Conservation (phyloP, 1,140 invertebrate species). For the Microplitis mediator region DNA sequence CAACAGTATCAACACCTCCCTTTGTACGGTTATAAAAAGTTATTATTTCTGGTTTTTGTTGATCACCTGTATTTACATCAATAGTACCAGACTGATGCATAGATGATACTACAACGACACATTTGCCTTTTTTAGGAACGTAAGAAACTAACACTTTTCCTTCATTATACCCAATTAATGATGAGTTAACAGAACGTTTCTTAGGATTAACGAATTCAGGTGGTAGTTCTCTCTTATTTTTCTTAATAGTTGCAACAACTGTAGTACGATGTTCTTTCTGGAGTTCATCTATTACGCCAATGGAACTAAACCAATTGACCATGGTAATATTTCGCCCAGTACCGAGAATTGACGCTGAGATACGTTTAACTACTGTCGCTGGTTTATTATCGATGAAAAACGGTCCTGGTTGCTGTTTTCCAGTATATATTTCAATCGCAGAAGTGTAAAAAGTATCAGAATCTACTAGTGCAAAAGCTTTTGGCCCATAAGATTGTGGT, state of each 20-base stretch:
- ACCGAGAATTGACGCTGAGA: constrained; percentile 46
- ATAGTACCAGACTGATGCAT: constrained; percentile 44
- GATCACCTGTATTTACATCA: constrained; percentile 32
- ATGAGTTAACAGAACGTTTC: constrained; percentile 26
- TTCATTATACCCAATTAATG: constrained; percentile 43
- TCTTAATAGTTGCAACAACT: constrained; percentile 47
- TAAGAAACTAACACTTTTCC: constrained; percentile 45
- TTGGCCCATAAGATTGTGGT: constrained; percentile 49
- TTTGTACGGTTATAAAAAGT: constrained; percentile 49
- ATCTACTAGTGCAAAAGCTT: constrained; percentile 41
- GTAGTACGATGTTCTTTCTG: constrained; percentile 46
- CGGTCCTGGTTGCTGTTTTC: constrained; percentile 48
- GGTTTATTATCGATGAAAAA: constrained; percentile 39
- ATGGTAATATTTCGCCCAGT: constrained; percentile 51
- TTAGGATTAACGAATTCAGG: constrained; percentile 41
- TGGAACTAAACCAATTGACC: constrained; percentile 52
- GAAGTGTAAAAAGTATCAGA: constrained; percentile 44
- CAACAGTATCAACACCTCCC: constrained; percentile 44
- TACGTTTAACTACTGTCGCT: constrained; percentile 44
- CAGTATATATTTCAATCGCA: constrained; percentile 47
- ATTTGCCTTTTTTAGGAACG: constrained; percentile 47
- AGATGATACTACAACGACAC: constrained; percentile 44
- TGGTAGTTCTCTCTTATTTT: constrained; percentile 54
- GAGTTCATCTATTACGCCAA: constrained; percentile 45
- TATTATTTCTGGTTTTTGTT: constrained; percentile 43